Conservation (phyloP, 2,888 invertebrate genomes). For the Fissipunctia ypsillon region DNA sequence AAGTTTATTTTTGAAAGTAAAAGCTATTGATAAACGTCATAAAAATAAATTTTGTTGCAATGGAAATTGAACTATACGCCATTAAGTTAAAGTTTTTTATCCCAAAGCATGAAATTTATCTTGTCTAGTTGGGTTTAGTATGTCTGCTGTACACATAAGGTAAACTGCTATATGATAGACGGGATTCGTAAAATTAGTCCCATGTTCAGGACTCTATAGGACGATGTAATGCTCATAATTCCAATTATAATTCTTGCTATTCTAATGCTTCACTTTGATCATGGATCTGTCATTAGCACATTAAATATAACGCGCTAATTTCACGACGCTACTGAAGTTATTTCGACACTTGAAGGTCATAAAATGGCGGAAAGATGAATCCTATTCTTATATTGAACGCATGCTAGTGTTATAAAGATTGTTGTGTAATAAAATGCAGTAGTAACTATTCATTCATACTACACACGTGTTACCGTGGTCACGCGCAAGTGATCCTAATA, state of each 20-base stretch:
- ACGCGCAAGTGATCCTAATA: constrained; percentile 60
- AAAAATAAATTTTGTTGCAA: too few relatives aligned
- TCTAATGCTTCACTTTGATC: background rate
- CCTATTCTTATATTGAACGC: background rate
- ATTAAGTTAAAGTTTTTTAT: too few relatives aligned
- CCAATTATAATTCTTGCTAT: background rate
- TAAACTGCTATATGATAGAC: background rate
- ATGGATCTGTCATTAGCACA: constrained; percentile 32
- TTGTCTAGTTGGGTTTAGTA: too few relatives aligned
- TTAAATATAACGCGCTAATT: background rate
- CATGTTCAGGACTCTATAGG: background rate
- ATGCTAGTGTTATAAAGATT: background rate
- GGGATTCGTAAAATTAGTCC: background rate
- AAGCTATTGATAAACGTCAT: too few relatives aligned
- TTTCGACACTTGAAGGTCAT: constrained; percentile 3
- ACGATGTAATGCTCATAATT: constrained; percentile 22
- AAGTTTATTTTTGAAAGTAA: too few relatives aligned
- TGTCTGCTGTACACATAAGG: too few relatives aligned
- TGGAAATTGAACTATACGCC: too few relatives aligned
- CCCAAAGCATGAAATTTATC: too few relatives aligned
- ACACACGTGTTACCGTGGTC: constrained; percentile 40
- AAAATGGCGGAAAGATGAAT: constrained; percentile 10
- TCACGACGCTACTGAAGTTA: background rate
- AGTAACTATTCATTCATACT: constrained; percentile 30
- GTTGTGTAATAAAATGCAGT: constrained; percentile 32